Base-by-base conservation (phyloP, 2,797 vertebrate species). In the Florisuga fusca region DNA sequence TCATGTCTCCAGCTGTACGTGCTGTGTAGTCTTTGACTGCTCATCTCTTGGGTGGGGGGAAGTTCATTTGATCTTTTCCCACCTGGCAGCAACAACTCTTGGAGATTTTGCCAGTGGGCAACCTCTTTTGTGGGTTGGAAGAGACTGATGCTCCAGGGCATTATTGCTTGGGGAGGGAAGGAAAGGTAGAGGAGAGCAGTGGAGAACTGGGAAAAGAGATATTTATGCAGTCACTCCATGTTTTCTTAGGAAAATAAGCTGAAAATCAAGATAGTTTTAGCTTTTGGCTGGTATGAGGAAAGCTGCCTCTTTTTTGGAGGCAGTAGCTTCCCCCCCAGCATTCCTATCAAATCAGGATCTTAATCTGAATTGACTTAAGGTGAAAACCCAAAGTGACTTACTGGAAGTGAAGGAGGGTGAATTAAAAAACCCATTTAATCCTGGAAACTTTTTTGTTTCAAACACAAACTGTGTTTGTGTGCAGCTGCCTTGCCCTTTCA, bases 201-300 rank as follows among this genome's bases (percentile, higher is more conserved):
- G n/a, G 13, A 43, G 31, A 85, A 5, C 15, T n/a, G 22, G n/a
- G 29, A 61, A 12, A 25, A 55, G 71, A 55, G 33, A 53, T n/a
- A 17, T n/a, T 92, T 76, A 73, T 0, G 45, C 45, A 85, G 41
- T 58, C 76, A 45, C 9, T 1, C 25, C 11, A 26, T 72, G 45
- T 48, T 96, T 88, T 74, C 46, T 41, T 68, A 75, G 14, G 77
- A 61, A 88, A 95, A 93, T 17, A 18, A 85, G 33, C 29, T 89
- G 79, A 53, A 93, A 88, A 71, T 67, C 4, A 67, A 85, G 22
- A 9, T 68, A 26, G 54, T 54, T 75, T 81, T 77, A 73, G 61
- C 34, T 90, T 34, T 64, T 86, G 61, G 61, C 18, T 79, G 1
- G 9, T 29, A 33, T 34, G n/a, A 66, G 41, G 34, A 85, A 51